These are phyloP conservation scores for Pinctada fucata DNA, from an alignment of 2,888 invertebrate genomes.

Conservation along the genomic window DNA sequence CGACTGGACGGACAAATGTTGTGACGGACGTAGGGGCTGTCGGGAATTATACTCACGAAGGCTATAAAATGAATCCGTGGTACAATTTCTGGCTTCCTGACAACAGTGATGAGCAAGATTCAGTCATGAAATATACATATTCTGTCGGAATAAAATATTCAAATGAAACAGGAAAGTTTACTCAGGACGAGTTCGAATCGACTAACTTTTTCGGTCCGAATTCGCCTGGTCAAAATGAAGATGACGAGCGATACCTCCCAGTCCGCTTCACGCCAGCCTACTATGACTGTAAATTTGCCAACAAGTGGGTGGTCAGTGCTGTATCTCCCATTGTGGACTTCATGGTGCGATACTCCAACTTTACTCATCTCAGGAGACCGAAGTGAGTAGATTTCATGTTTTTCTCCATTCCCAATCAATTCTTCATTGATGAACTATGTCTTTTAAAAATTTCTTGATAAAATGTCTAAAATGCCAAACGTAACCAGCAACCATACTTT, in stretches of 20 bases:
- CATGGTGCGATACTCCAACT: conserved; percentile 82
- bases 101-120: conserved; percentile 72
- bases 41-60: conserved; percentile 85
- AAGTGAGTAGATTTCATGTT: conserved; percentile 47
- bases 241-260: conserved; percentile 81
- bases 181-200: conserved; percentile 52
- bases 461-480: too few species aligned
- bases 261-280: conserved; percentile 96
- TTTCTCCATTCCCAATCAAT: too few species aligned
- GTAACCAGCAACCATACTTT: too few species aligned
- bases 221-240: conserved; percentile 57
- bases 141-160: conserved; percentile 69
- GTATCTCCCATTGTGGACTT: conserved; percentile 96
- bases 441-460: too few species aligned
- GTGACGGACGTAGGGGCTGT: conserved; percentile 81
- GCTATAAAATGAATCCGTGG: conserved; percentile 40
- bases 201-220: conserved; percentile 70
- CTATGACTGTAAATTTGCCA: conserved; percentile 95
- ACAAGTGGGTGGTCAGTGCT: conserved; percentile 96
- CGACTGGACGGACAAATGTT: conserved; percentile 91
- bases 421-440: too few species aligned
- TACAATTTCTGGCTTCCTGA: conserved; percentile 43
- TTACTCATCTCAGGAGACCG: conserved; percentile 66
- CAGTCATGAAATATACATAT: conserved; percentile 54
- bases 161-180: conserved; percentile 67